Evolutionary conservation across 1,140 invertebrate genomes (phyloP).

Genomic region (Hydropsyche tenuis): DNA sequence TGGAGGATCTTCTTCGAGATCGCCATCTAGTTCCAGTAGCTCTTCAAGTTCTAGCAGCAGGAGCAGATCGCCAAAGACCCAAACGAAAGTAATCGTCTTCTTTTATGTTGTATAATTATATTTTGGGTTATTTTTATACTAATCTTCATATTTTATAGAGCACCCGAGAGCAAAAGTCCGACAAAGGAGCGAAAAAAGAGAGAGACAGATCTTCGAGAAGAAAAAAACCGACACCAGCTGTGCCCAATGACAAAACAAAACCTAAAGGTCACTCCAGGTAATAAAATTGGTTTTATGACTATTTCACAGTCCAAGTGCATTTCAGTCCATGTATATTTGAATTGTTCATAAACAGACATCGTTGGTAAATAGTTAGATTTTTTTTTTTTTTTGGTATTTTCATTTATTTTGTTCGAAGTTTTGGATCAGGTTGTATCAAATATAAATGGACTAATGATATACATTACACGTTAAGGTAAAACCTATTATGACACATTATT

Average conservation of each 20-base stretch:
- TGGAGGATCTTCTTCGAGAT: slow-evolving; percentile 69
- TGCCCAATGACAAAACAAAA: slow-evolving; percentile 66
- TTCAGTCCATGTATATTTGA: too few relatives aligned
- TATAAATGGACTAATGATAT: too few relatives aligned
- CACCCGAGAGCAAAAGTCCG: slow-evolving; percentile 61
- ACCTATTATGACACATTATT: too few relatives aligned
- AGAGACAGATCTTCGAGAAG: slow-evolving; percentile 60
- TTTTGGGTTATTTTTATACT: slow-evolving; percentile 23
- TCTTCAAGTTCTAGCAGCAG: slow-evolving; percentile 68
- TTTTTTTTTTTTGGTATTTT: too few relatives aligned
- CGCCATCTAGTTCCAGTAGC: slow-evolving; percentile 63
- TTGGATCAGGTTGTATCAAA: too few relatives aligned
- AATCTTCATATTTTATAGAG: slow-evolving; percentile 51
- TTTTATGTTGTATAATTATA: slow-evolving; percentile 39
- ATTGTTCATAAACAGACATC: too few relatives aligned
- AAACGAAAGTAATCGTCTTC: slow-evolving; percentile 64
- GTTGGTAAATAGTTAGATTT: too few relatives aligned
- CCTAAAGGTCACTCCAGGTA: slow-evolving; percentile 64
- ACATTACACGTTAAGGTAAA: too few relatives aligned
- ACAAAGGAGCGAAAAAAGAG: slow-evolving; percentile 61
- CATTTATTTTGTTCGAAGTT: too few relatives aligned
- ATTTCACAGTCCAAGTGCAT: too few relatives aligned
- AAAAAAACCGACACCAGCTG: slow-evolving; percentile 57
- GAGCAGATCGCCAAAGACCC: slow-evolving; percentile 64
- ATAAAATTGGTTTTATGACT: too few relatives aligned